Base-by-base conservation (phyloP, 2,797 vertebrate species). In the Schizopygopsis pylzovi region DNA sequence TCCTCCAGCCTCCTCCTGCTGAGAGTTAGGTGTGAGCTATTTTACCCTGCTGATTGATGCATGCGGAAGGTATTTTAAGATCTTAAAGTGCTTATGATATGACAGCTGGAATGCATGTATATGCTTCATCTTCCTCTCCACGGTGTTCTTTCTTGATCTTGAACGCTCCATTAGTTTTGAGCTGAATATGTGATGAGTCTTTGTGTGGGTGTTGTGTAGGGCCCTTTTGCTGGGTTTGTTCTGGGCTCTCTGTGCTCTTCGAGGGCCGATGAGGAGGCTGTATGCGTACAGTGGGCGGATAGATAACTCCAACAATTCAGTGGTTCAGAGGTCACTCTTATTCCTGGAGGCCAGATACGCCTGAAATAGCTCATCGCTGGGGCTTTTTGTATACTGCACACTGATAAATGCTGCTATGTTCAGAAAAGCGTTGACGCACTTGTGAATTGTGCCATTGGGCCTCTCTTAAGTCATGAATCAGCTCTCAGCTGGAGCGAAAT, bases 331-430 rank as follows among this genome's bases (percentile, higher is more conserved):
- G 77, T 85, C 77, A 73, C 13, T 6, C 54, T 80, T 79, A 28
- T 80, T 65, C 76, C 75, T 72, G 65, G 77, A 79, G 83, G 83
- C 77, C 67, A 80, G 84, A 85, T 85, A 73, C 0, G 25, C 52
- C 76, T 61, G 28, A 85, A 85, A 80, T 85, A 85, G 84, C 84
- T 80, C 61, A 54, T 77, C 1, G 47, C 73, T 33, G 72, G 28
- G 47, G 28, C 37, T 54, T 79, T 47, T 56, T 59, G 47, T 79
- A n/a, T 59, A 59, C 37, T 59, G 61, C 45, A 9, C 7, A 54
- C 65, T 85, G 83, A 85, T 85, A 85, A 85, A 68, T 59, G 25
- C 83, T 45, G 75, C 37, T 37, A 22, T 56, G 76, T 59, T 85
- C 83, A 59, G 65, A 39, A 85, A 71, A 71, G 52, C 41, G 1